phyloP scores from a whole-genome alignment of 2,113 vertebrate genomes.

The Dendrocopos noguchii region DNA sequence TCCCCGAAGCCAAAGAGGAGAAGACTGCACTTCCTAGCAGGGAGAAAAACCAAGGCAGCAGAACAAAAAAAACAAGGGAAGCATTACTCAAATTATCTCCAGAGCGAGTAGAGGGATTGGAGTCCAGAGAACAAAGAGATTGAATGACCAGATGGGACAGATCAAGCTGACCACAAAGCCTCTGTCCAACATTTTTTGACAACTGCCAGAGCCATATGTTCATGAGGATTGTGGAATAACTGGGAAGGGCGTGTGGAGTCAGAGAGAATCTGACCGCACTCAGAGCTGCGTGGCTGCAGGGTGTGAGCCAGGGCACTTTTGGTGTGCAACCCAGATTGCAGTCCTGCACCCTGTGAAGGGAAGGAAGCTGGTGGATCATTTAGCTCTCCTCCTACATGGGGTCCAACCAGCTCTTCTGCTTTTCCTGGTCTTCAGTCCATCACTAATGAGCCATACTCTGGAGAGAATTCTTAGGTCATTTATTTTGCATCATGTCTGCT shows the following conservation, averaged over 20 bases:
- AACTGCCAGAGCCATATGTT: slow-evolving; percentile 38
- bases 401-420: background rate
- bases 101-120: background rate
- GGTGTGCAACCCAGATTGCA: background rate
- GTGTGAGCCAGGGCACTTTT: background rate
- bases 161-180: slow-evolving; percentile 54
- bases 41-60: slow-evolving; percentile 12
- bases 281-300: background rate
- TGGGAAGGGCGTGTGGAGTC: background rate
- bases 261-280: fast-evolving
- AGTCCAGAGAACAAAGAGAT: slow-evolving; percentile 38
- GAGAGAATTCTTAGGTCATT: slow-evolving; percentile 55
- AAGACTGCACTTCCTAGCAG: slow-evolving; percentile 23
- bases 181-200: slow-evolving; percentile 50
- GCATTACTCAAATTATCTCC: slow-evolving; percentile 43
- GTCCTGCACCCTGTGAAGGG: background rate
- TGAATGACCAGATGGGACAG: slow-evolving; percentile 56
- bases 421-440: slow-evolving; percentile 39
- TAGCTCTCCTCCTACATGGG: background rate
- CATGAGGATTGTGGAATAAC: background rate
- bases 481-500: slow-evolving; percentile 56
- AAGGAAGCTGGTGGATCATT: slow-evolving; percentile 43
- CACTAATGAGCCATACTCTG: slow-evolving; percentile 58
- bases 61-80: background rate
- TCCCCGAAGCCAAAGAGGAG: background rate